Percentiles rank a stretch among this genome's conserved stretches.
phyloP scores from a whole-genome alignment of 2,797 vertebrate genomes.

The Psittacula derbiana region DNA sequence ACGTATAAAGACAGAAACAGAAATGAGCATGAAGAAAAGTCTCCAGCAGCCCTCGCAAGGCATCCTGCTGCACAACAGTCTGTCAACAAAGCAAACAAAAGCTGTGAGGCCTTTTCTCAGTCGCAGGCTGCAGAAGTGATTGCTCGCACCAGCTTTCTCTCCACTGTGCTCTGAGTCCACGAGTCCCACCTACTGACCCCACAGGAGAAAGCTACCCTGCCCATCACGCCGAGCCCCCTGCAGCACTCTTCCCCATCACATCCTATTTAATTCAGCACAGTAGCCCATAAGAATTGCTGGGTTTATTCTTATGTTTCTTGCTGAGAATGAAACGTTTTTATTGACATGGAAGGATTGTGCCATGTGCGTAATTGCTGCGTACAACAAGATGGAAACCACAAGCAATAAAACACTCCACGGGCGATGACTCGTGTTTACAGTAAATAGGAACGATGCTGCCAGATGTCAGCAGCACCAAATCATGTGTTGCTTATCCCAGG shows the following conservation, averaged over 20 bases:
- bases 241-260: background rate
- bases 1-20: background rate
- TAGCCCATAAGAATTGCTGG: constrained; percentile 29
- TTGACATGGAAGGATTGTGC: constrained; percentile 59
- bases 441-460: constrained; percentile 63
- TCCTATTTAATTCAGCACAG: constrained; percentile 41
- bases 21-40: background rate
- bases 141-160: accelerated
- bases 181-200: background rate
- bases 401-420: constrained; percentile 64
- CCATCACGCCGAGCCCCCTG: background rate
- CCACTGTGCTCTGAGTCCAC: accelerated
- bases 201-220: background rate
- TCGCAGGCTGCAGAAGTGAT: background rate
- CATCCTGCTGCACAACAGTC: background rate
- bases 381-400: constrained; percentile 66
- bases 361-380: constrained; percentile 62
- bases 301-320: constrained; percentile 42
- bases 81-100: constrained; percentile 43
- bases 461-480: constrained; percentile 67
- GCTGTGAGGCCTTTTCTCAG: background rate
- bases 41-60: constrained; percentile 14
- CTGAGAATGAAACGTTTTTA: constrained; percentile 63
- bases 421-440: constrained; percentile 66
- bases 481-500: constrained; percentile 55